Conservation (phyloP, 2,113 vertebrate species). For the Martes martes region DNA sequence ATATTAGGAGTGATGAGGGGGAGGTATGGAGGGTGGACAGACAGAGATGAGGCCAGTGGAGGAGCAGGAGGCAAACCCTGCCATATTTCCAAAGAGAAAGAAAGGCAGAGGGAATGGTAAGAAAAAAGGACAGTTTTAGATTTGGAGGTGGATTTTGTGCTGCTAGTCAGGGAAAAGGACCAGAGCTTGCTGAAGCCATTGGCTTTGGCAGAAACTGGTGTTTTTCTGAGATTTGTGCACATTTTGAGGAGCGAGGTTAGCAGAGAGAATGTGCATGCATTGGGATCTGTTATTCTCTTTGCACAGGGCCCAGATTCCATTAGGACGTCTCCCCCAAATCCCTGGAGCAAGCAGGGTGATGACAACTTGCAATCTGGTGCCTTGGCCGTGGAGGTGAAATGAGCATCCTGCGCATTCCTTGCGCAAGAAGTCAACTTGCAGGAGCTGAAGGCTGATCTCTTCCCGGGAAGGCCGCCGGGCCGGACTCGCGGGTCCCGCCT, state of each 20-base stretch:
- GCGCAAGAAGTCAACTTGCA: slow-evolving; percentile 28
- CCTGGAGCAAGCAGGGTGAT: background rate
- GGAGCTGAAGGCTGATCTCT: background rate
- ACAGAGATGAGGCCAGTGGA: background rate
- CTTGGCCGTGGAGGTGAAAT: background rate
- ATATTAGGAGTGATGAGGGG: too few species aligned
- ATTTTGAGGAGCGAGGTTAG: background rate
- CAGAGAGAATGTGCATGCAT: background rate
- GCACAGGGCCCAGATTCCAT: background rate
- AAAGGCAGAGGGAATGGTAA: background rate
- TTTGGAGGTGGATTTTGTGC: background rate
- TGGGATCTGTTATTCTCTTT: background rate
- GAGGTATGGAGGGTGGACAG: background rate
- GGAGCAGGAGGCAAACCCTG: background rate
- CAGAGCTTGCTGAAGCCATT: background rate
- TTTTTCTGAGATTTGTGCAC: background rate
- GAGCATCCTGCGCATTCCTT: slow-evolving; percentile 5
- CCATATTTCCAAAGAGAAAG: background rate
- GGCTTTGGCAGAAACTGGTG: background rate
- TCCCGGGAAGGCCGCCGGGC: slow-evolving; percentile 20
- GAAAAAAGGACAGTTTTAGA: background rate
- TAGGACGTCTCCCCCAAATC: background rate
- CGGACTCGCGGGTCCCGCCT: slow-evolving; percentile 52
- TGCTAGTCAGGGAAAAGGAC: background rate
- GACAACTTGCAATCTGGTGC: background rate